Conservation (phyloP, 2,888 invertebrate species). For the Beris chalybata region DNA sequence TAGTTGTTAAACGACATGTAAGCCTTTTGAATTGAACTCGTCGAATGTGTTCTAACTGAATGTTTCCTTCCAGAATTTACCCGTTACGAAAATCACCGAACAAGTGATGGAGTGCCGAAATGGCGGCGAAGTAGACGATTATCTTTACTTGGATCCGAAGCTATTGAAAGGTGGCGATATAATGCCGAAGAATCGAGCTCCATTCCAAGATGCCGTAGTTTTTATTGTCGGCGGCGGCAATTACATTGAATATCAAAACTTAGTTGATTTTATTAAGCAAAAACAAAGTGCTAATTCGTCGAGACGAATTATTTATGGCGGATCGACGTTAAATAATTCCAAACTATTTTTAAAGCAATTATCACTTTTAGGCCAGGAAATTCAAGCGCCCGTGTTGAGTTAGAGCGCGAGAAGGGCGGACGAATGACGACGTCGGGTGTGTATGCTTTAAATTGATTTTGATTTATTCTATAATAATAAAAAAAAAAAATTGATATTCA, state of each 20-base stretch:
- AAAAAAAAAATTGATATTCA: too few species aligned
- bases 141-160: slow-evolving; percentile 94
- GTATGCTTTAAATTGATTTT: neutral
- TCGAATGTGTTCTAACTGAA: slow-evolving; percentile 5
- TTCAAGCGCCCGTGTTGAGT: slow-evolving; percentile 54
- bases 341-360: slow-evolving; percentile 92
- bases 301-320: slow-evolving; percentile 90
- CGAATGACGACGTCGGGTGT: neutral
- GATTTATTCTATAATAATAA: too few species aligned
- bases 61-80: slow-evolving; percentile 74
- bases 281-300: slow-evolving; percentile 69
- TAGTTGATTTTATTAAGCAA: slow-evolving; percentile 92
- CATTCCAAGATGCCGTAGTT: slow-evolving; percentile 86
- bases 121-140: slow-evolving; percentile 80
- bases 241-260: slow-evolving; percentile 99
- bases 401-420: slow-evolving; percentile 42
- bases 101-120: slow-evolving; percentile 80
- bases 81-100: slow-evolving; percentile 91
- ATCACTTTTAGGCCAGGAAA: slow-evolving; percentile 75
- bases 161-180: slow-evolving; percentile 74
- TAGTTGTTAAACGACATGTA: slow-evolving; percentile 97
- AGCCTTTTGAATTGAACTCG: slow-evolving; percentile 49
- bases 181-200: slow-evolving; percentile 65
- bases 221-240: slow-evolving; percentile 94
- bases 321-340: slow-evolving; percentile 92